A percentile compares a stretch with the other conserved stretches of the same genome.
Evolutionary conservation across 2,797 vertebrate species (phyloP).

Genomic region (Falco novaeseelandiae): DNA sequence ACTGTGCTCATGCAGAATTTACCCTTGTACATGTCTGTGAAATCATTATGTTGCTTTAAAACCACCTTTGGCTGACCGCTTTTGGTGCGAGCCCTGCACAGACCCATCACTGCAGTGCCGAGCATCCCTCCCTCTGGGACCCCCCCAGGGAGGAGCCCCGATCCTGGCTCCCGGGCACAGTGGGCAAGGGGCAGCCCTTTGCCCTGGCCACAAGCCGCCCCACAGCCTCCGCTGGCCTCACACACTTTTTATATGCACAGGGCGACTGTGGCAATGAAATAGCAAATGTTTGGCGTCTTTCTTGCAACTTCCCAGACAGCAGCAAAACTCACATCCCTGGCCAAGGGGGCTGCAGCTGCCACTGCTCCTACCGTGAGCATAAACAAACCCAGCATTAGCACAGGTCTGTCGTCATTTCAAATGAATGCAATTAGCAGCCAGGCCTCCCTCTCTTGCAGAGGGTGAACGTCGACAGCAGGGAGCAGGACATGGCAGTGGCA

Average conservation of each 20-base stretch:
- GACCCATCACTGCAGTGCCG: neutral
- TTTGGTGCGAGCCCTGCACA: fast-evolving
- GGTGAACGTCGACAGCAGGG: neutral
- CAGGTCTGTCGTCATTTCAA: neutral
- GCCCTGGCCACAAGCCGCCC: neutral
- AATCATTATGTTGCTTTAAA: neutral
- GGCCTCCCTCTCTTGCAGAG: neutral
- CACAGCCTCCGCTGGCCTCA: fast-evolving
- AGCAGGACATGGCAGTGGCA: fast-evolving
- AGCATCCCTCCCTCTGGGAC: neutral
- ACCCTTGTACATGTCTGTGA: neutral
- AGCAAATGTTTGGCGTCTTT: neutral
- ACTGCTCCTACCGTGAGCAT: neutral
- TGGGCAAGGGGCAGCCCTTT: neutral
- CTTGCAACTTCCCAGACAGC: neutral
- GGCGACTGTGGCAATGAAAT: neutral
- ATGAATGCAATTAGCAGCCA: neutral
- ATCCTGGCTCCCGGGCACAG: fast-evolving
- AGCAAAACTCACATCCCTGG: neutral
- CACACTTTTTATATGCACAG: neutral
- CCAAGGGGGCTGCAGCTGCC: neutral
- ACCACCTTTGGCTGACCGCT: neutral
- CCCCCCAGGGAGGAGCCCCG: neutral
- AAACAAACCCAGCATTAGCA: neutral
- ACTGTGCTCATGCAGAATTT: fast-evolving